These are phyloP conservation scores for Drosophila sturtevanti DNA, from an alignment of 1,140 invertebrate genomes.

Conservation along the genomic window DNA sequence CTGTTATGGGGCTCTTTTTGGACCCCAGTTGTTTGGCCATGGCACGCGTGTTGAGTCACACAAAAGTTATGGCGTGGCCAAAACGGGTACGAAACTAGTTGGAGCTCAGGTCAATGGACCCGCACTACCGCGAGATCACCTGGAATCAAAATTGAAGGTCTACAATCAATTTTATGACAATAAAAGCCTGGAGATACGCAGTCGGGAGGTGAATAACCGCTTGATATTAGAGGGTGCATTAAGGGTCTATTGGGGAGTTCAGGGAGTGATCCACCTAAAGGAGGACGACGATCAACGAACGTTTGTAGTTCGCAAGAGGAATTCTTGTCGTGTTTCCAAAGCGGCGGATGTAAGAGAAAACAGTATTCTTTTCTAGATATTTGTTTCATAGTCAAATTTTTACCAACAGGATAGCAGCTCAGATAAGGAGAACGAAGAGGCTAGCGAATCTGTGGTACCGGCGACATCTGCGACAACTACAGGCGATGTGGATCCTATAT, in stretches of 20 bases:
- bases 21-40: constrained; percentile 93
- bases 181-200: constrained; percentile 89
- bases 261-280: constrained; percentile 92
- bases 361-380: background rate
- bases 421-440: constrained; percentile 79
- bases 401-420: constrained; percentile 66
- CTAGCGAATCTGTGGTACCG: constrained; percentile 70
- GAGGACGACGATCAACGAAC: constrained; percentile 93
- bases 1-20: constrained; percentile 94
- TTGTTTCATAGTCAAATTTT: background rate
- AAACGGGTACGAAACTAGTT: constrained; percentile 83
- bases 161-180: constrained; percentile 91
- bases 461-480: constrained; percentile 65
- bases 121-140: constrained; percentile 86
- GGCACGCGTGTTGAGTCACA: constrained; percentile 93
- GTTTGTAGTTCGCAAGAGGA: constrained; percentile 88
- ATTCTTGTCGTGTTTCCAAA: constrained; percentile 85
- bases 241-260: constrained; percentile 93
- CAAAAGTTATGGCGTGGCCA: constrained; percentile 90
- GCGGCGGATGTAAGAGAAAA: constrained; percentile 56
- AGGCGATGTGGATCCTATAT: constrained; percentile 67
- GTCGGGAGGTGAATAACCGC: constrained; percentile 90
- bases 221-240: constrained; percentile 91
- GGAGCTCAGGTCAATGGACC: constrained; percentile 76
- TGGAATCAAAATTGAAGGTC: constrained; percentile 90